Evolutionary conservation across 2,888 invertebrate species (phyloP).

Genomic region (Meteorus cinctellus): DNA sequence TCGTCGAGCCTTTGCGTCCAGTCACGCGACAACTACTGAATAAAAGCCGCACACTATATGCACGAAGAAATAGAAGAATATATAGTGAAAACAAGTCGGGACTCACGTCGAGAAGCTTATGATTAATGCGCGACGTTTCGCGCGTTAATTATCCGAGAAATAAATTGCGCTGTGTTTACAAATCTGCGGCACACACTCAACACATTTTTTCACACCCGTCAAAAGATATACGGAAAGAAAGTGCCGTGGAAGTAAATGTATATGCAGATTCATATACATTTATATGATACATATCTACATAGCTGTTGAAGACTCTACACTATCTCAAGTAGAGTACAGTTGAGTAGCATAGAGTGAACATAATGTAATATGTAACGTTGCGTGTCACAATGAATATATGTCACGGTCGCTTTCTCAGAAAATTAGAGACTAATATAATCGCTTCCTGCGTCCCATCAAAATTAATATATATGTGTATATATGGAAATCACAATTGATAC

Average conservation of each 20-base stretch:
- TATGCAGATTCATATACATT: neutral
- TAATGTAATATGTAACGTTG: slow-evolving; percentile 8
- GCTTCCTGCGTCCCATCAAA: slow-evolving; percentile 50
- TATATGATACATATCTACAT: slow-evolving; percentile 4
- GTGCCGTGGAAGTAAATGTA: neutral
- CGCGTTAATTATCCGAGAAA: slow-evolving; percentile 22
- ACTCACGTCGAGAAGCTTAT: neutral
- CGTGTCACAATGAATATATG: slow-evolving; percentile 27
- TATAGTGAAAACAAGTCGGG: neutral
- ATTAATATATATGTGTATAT: slow-evolving; percentile 40
- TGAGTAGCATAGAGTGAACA: neutral
- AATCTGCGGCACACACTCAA: slow-evolving; percentile 20
- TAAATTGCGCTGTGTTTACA: slow-evolving; percentile 8
- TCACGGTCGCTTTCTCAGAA: slow-evolving; percentile 42
- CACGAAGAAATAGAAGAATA: slow-evolving; percentile 3
- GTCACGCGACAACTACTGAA: slow-evolving; percentile 15
- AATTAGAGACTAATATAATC: slow-evolving; percentile 48
- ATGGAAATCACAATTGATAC: neutral
- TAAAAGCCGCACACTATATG: slow-evolving; percentile 1
- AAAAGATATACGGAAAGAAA: neutral
- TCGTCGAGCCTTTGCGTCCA: slow-evolving; percentile 15
- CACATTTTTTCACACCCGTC: slow-evolving; percentile 9
- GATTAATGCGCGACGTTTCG: neutral
- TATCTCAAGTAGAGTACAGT: slow-evolving; percentile 5
- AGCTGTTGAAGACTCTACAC: neutral